Percentiles rank a stretch among this genome's conserved stretches.
Conservation (phyloP, 1,140 invertebrate genomes). For the Carposina sasakii region DNA sequence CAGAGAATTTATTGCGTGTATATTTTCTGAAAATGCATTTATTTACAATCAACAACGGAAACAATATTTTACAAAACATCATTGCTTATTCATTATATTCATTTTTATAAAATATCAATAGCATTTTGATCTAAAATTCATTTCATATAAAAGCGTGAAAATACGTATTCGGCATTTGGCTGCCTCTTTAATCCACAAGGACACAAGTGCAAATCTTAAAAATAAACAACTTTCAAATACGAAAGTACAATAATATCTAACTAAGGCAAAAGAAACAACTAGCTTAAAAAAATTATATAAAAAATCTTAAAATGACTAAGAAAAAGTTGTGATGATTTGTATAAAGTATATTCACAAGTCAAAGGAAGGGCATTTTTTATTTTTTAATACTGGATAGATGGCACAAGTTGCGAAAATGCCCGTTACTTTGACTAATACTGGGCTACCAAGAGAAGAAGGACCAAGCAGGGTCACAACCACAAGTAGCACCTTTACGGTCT, state of each 20-base stretch:
- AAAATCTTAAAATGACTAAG: constrained; percentile 70
- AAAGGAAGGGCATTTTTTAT: constrained; percentile 62
- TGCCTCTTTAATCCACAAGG: constrained; percentile 68
- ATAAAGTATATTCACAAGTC: constrained; percentile 58
- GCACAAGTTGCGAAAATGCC: constrained; percentile 65
- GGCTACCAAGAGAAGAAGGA: constrained; percentile 68
- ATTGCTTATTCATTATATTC: constrained; percentile 49
- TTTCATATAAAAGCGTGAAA: constrained; percentile 58
- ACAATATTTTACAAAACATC: constrained; percentile 66
- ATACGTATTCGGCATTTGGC: constrained; percentile 56
- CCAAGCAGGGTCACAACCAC: constrained; percentile 69
- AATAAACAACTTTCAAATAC: constrained; percentile 65
- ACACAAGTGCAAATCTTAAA: constrained; percentile 69
- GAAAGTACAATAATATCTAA: constrained; percentile 65
- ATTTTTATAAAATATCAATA: constrained; percentile 56
- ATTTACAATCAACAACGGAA: constrained; percentile 68
- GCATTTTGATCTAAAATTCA: constrained; percentile 47
- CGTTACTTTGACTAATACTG: constrained; percentile 69
- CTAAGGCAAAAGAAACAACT: constrained; percentile 70
- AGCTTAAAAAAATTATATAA: constrained; percentile 62
- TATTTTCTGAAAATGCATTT: constrained; percentile 69
- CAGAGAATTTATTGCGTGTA: constrained; percentile 70
- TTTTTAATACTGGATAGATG: constrained; percentile 69
- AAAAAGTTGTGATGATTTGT: constrained; percentile 70
- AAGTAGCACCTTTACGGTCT: constrained; percentile 53